Conservation (phyloP, 1,140 invertebrate species). For the Galleria mellonella region DNA sequence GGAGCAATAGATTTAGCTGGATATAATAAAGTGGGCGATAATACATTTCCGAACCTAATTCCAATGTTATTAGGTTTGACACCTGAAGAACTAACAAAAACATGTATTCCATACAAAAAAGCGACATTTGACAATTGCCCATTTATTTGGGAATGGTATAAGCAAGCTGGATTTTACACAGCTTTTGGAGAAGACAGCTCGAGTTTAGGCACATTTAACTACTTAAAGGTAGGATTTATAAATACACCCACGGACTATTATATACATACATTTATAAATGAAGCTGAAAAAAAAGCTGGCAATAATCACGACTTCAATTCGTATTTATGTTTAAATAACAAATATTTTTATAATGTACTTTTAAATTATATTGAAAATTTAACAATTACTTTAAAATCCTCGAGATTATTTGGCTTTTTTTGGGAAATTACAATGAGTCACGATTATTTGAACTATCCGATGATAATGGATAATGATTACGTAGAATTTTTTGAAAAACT, state of each 20-base stretch:
- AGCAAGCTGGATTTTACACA: constrained; percentile 82
- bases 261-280: constrained; percentile 80
- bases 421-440: constrained; percentile 86
- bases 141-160: constrained; percentile 87
- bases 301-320: constrained; percentile 70
- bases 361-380: constrained; percentile 77
- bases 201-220: constrained; percentile 85
- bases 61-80: constrained; percentile 80
- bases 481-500: constrained; percentile 75
- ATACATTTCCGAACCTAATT: constrained; percentile 88
- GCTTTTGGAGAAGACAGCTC: constrained; percentile 85
- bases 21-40: constrained; percentile 88
- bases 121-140: constrained; percentile 76
- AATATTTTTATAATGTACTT: constrained; percentile 71
- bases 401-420: constrained; percentile 81
- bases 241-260: constrained; percentile 88
- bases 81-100: constrained; percentile 73
- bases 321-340: constrained; percentile 77
- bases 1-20: constrained; percentile 81
- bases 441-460: constrained; percentile 81
- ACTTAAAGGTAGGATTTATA: constrained; percentile 83
- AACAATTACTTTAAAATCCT: constrained; percentile 62
- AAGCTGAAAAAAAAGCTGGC: constrained; percentile 76
- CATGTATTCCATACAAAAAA: constrained; percentile 74
- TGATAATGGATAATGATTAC: constrained; percentile 78